These are phyloP conservation scores for Arctopsyche grandis DNA, from an alignment of 1,140 invertebrate species.

Conservation along the genomic window DNA sequence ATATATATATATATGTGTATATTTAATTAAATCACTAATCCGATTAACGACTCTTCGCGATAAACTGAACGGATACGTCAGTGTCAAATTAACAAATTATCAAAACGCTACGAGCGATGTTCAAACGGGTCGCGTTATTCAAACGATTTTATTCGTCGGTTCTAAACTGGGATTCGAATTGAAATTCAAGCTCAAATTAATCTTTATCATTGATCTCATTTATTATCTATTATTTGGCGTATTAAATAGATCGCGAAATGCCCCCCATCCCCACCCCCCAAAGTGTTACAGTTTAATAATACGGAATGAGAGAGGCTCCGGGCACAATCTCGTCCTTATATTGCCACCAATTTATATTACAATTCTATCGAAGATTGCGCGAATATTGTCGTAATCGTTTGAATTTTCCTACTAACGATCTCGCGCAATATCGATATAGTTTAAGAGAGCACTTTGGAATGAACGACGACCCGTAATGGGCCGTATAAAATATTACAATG, in stretches of 20 bases:
- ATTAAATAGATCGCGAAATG: slow-evolving; percentile 21
- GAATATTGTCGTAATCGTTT: background rate
- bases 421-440: too few relatives aligned
- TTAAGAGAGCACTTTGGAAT: too few relatives aligned
- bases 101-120: background rate
- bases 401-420: background rate
- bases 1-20: background rate
- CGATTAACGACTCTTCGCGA: background rate
- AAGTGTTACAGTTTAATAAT: slow-evolving; percentile 23
- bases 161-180: slow-evolving; percentile 8
- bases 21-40: background rate
- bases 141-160: background rate
- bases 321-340: background rate
- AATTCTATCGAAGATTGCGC: slow-evolving; percentile 13
- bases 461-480: too few relatives aligned
- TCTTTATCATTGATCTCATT: slow-evolving; percentile 28
- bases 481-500: too few relatives aligned
- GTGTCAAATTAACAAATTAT: too few relatives aligned
- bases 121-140: background rate
- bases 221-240: slow-evolving; percentile 23
- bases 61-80: background rate
- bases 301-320: background rate
- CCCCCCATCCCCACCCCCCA: too few relatives aligned
- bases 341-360: slow-evolving; percentile 16
- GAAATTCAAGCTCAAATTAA: slow-evolving; percentile 4